These are phyloP conservation scores for Callospermophilus lateralis DNA, from an alignment of 2,113 vertebrate species.

Conservation along the genomic window DNA sequence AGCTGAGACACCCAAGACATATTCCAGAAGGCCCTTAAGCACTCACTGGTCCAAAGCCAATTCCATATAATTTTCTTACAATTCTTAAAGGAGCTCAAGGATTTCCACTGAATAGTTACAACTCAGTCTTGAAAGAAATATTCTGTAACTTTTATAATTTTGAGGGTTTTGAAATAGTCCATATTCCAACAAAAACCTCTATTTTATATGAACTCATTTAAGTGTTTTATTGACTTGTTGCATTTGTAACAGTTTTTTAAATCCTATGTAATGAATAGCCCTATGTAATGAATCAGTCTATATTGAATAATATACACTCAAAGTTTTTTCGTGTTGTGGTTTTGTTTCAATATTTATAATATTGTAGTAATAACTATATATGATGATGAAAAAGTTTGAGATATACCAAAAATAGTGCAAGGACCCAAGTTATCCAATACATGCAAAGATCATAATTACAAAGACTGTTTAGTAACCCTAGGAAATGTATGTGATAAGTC, in stretches of 20 bases:
- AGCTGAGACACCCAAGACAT: not conserved
- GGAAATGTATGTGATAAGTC: not conserved
- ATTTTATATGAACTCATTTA: not conserved
- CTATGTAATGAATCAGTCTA: not conserved
- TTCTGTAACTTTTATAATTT: not conserved
- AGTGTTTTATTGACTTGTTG: not conserved
- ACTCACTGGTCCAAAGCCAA: not conserved
- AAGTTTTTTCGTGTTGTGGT: conserved; percentile 29
- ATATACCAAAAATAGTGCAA: not conserved
- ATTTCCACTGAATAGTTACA: not conserved
- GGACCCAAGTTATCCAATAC: not conserved
- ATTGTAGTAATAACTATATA: not conserved
- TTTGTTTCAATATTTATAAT: conserved; percentile 36
- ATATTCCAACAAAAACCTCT: not conserved
- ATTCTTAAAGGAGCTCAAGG: not conserved
- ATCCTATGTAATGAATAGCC: too few relatives aligned
- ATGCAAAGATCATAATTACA: not conserved
- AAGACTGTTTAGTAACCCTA: not conserved
- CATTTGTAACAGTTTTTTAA: not conserved
- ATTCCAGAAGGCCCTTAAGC: not conserved
- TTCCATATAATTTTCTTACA: not conserved
- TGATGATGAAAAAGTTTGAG: not conserved
- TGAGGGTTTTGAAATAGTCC: not conserved
- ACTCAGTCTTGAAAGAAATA: not conserved
- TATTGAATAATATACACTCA: conserved; percentile 4